Conservation (phyloP, 2,113 vertebrate genomes). For the Hippotragus niger region DNA sequence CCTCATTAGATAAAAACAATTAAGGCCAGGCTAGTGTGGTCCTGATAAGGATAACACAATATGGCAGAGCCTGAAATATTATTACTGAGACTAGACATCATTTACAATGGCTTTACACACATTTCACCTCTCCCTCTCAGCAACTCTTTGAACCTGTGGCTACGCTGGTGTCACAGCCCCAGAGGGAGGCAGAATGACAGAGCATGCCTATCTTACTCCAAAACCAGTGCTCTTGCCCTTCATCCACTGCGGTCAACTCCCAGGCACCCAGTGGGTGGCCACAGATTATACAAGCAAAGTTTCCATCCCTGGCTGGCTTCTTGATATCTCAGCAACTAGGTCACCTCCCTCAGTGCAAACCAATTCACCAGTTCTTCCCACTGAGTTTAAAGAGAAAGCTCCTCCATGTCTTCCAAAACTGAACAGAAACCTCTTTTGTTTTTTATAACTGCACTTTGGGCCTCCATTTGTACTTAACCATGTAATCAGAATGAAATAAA, state of each 20-base stretch:
- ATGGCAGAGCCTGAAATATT: not conserved
- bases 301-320: not conserved
- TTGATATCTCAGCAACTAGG: constrained; percentile 7
- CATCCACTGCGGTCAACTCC: not conserved
- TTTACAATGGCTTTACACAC: not conserved
- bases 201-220: not conserved
- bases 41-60: not conserved
- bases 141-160: not conserved
- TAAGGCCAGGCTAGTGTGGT: not conserved
- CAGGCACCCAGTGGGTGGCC: not conserved
- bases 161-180: not conserved
- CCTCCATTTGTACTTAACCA: not conserved
- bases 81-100: not conserved
- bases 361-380: not conserved
- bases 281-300: not conserved
- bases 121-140: not conserved
- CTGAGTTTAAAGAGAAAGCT: constrained; percentile 32
- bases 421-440: not conserved
- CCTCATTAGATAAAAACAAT: not conserved
- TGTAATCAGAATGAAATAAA: constrained; percentile 8
- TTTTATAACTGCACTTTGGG: not conserved
- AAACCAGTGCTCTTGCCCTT: not conserved
- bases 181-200: not conserved
- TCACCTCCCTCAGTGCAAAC: constrained; percentile 25
- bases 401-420: not conserved